Conservation (phyloP, 2,113 vertebrate species). For the Murina feae region DNA sequence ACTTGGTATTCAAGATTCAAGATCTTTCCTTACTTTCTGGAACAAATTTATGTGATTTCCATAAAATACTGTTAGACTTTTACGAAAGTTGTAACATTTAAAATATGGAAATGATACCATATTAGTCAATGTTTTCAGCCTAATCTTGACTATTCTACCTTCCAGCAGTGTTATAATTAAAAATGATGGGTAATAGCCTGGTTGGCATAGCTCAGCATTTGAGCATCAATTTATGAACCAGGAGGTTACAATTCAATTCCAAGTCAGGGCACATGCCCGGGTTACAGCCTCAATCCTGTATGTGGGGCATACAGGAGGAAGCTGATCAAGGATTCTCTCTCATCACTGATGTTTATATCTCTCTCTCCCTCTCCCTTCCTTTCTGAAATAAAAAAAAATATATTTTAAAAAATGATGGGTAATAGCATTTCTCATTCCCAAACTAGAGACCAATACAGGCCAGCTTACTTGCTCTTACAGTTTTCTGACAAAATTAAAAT, state of each 20-base stretch:
- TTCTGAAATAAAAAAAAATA: too few relatives aligned
- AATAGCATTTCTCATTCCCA: background rate
- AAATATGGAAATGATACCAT: background rate
- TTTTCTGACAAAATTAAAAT: slow-evolving; percentile 12
- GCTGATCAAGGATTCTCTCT: too few relatives aligned
- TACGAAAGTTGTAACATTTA: background rate
- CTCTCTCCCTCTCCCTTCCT: too few relatives aligned
- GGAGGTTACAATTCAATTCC: too few relatives aligned
- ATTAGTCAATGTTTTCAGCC: background rate
- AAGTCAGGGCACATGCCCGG: too few relatives aligned
- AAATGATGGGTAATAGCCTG: background rate
- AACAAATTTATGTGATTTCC: background rate
- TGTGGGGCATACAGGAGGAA: too few relatives aligned
- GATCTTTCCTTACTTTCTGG: background rate
- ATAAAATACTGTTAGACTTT: background rate
- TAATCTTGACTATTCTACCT: background rate
- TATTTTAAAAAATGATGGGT: background rate
- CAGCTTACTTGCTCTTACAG: background rate
- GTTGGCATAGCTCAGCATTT: too few relatives aligned
- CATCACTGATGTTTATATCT: too few relatives aligned
- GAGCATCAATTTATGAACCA: too few relatives aligned
- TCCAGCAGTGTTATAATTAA: background rate
- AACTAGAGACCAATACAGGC: background rate
- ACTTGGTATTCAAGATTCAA: background rate
- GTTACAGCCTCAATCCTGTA: too few relatives aligned